A percentile compares a stretch with the other conserved stretches of the same genome.
Conservation (phyloP, 1,140 invertebrate genomes). For the Lineus longissimus region DNA sequence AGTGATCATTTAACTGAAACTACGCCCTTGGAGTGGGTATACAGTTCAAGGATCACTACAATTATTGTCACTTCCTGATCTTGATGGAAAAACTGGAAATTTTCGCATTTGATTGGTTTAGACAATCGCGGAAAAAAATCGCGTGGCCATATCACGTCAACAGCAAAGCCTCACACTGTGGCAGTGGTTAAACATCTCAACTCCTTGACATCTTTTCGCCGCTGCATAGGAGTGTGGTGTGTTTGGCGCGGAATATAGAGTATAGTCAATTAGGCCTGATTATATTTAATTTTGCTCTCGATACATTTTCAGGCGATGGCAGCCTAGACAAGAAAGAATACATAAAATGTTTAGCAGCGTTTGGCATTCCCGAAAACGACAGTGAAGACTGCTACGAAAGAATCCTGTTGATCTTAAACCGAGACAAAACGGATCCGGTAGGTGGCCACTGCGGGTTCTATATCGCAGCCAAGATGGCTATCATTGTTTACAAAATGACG, state of each 20-base stretch:
- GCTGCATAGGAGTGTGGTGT: too few relatives aligned
- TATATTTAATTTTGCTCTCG: background rate
- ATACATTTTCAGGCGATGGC: slow-evolving; percentile 1
- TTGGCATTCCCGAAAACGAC: background rate
- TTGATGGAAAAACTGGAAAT: too few relatives aligned
- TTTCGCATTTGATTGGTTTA: too few relatives aligned
- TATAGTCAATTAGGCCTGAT: background rate
- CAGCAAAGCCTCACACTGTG: background rate
- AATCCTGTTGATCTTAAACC: background rate
- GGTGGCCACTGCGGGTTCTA: too few relatives aligned
- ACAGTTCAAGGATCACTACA: too few relatives aligned
- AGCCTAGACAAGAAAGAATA: background rate
- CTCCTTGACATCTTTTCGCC: background rate
- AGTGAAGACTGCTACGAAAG: background rate
- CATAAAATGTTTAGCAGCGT: background rate
- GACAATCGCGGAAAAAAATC: too few relatives aligned
- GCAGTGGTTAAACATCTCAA: background rate
- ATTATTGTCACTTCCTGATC: too few relatives aligned
- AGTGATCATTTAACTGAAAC: too few relatives aligned
- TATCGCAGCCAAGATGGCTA: too few relatives aligned
- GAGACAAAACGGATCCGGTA: too few relatives aligned
- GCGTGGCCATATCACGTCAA: background rate
- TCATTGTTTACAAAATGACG: background rate
- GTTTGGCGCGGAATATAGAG: too few relatives aligned
- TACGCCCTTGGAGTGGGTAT: too few relatives aligned